Evolutionary conservation across 2,113 vertebrate species (phyloP), one percentile per base, ranked within the genome.

Genomic region (Triplophysa rosa): DNA sequence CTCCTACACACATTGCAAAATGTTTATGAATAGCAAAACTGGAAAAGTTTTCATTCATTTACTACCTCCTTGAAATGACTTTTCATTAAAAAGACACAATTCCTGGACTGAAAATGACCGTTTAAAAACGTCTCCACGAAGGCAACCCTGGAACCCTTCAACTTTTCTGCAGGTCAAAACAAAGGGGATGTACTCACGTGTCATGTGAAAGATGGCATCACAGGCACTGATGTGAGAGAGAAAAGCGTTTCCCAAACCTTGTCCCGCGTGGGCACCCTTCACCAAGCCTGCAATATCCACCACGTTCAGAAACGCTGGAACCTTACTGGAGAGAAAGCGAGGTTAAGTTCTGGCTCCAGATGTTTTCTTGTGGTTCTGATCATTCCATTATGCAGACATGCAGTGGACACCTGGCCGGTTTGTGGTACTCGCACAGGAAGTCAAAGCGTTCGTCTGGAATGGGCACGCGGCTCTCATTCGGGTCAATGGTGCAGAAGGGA

Each of bases 241-340:
- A 91, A 99, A 99, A 84, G 96, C 95, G 65, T 99, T 99, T 87
- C 98, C 98, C 79, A 99, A 92, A 80, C 98, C 98, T 89, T 99
- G 97, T 21, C 98, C 98, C 26, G 93, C 88, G 54, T 98, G 96
- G 59, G 97, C 98, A 85, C 97, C 98, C 90, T 98, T 99, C 85
- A 99, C 97, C 83, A 99, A 95, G 42, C 98, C 98, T 82, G 97
- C 98, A 81, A 99, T 98, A 91, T 99, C 98, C 90, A 99, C 97
- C 63, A 99, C 94, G 66, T 96, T 99, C 68, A 99, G 92, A 91
- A 99, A 99, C 11, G 98, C 96, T 61, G 98, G 97, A 84, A 99
- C 96, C 92, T 99, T 99, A 92, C 98, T 99, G 85, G 82, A 93
- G 10, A 16, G 19, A 47, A 69, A 16, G 49, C 1, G 17, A 54